Base-by-base conservation (phyloP, 2,113 vertebrate genomes). In the Bufo gargarizans region DNA sequence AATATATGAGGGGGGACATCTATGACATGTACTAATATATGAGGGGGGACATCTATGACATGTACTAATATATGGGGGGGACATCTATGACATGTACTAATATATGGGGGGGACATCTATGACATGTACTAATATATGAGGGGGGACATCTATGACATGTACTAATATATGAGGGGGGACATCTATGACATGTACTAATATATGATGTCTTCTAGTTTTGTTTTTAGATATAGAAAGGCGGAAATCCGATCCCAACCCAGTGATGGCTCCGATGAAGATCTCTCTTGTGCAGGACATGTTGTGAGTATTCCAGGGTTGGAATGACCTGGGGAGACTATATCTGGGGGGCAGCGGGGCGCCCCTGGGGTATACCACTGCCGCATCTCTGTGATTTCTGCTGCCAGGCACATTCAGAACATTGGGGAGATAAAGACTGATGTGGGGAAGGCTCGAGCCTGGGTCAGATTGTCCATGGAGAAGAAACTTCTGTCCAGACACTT, bases 341-440 rank as follows among this genome's bases (percentile, higher is more conserved):
- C 4, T 45, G 5, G 33, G 43, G 67, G 4, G 9, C 43, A 47
- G 71, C 4, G n/a, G 65, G 65, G 65, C 20, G 6, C 7, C n/a
- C 4, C 1, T 16, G 69, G 12, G 43, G 69, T 74, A 17, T 61
- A 3, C 19, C 59, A 61, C 17, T 4, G 16, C 13, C 0, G 4
- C 59, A 11, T 7, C 6, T n/a, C 13, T 80, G 77, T 55, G 1
- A 13, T 71, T 50, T 87, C 49, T 4, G 22, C 50, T 86, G 89
- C 55, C 91, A 99, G 98, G 92, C 98, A 99, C 91, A 99, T 99
- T 89, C 98, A 99, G 93, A 99, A 99, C 90, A 99, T 99, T 0
- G 95, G 97, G 72, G 98, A 99, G 93, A 99, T 99, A 91, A 99
- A 99, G 95, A 99, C 98, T 0, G 98, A 99, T 14, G 98, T 99